These are phyloP conservation scores for Agonopterix subpropinquella DNA, from an alignment of 2,888 invertebrate genomes.

Conservation along the genomic window DNA sequence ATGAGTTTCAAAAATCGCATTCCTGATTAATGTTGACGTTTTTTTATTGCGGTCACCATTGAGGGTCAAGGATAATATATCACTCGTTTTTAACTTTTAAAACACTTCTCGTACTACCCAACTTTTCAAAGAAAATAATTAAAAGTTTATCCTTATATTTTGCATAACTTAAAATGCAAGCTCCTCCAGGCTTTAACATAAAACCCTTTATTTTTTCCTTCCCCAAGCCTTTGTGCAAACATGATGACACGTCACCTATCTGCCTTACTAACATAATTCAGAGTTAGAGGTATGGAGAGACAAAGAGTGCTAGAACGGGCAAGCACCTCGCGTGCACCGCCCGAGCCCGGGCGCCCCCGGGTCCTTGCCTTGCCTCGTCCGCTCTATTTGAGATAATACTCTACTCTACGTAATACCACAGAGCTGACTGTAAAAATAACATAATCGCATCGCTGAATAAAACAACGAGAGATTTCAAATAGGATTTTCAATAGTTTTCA, in stretches of 20 bases:
- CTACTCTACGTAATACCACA: slow-evolving; percentile 48
- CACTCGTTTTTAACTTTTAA: too few species aligned
- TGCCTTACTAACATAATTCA: slow-evolving; percentile 44
- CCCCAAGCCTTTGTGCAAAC: too few species aligned
- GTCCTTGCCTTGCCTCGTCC: slow-evolving; percentile 46
- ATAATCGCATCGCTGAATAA: slow-evolving; percentile 15
- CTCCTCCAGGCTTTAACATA: too few species aligned
- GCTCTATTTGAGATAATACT: slow-evolving; percentile 47
- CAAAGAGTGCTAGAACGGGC: slow-evolving; percentile 55
- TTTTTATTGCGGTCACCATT: too few species aligned
- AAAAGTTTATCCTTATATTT: too few species aligned
- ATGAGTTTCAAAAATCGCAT: too few species aligned
- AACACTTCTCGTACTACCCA: too few species aligned
- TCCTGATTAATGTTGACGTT: too few species aligned
- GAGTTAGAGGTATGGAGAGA: slow-evolving; percentile 29
- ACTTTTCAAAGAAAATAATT: too few species aligned
- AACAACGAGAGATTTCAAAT: not conserved
- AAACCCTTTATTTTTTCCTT: too few species aligned
- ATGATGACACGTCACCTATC: slow-evolving; percentile 1
- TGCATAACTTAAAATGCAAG: too few species aligned
- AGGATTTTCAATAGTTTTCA: not conserved
- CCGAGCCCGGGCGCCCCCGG: slow-evolving; percentile 54
- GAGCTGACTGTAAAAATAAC: slow-evolving; percentile 35
- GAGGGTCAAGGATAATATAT: too few species aligned
- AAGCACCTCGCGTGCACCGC: slow-evolving; percentile 46